phyloP scores from a whole-genome alignment of 2,113 vertebrate genomes.

The Myotis lucifugus region DNA sequence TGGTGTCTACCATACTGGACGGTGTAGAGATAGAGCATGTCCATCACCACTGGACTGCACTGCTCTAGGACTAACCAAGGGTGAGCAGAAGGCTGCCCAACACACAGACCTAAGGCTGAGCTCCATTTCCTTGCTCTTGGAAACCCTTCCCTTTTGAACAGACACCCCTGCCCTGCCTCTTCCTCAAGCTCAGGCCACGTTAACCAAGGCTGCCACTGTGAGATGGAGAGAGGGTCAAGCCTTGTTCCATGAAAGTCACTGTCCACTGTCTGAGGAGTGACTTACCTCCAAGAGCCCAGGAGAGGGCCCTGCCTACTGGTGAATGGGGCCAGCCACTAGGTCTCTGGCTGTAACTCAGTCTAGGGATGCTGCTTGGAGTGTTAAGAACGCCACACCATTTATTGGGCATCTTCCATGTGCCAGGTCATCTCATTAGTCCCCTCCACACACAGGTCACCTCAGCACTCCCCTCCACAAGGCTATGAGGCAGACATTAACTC shows the following conservation, averaged over 20 bases:
- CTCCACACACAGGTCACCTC: not conserved
- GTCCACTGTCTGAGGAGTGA: not conserved
- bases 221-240: not conserved
- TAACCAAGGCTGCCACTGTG: not conserved
- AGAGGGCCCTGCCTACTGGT: not conserved
- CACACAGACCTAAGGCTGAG: not conserved
- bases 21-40: not conserved
- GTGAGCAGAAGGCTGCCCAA: not conserved
- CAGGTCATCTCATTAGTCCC: not conserved
- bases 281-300: not conserved
- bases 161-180: not conserved
- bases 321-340: not conserved
- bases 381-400: not conserved
- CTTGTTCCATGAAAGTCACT: not conserved
- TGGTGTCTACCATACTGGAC: not conserved
- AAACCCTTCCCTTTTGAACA: not conserved
- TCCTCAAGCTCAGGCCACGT: not conserved
- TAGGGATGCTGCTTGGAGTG: not conserved
- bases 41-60: not conserved
- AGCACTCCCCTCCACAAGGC: not conserved
- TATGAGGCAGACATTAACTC: not conserved
- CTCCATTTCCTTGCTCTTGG: not conserved
- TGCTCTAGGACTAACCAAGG: not conserved
- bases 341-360: not conserved
- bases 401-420: not conserved